Conservation (phyloP, 2,888 invertebrate genomes). For the Dorcus hopei region DNA sequence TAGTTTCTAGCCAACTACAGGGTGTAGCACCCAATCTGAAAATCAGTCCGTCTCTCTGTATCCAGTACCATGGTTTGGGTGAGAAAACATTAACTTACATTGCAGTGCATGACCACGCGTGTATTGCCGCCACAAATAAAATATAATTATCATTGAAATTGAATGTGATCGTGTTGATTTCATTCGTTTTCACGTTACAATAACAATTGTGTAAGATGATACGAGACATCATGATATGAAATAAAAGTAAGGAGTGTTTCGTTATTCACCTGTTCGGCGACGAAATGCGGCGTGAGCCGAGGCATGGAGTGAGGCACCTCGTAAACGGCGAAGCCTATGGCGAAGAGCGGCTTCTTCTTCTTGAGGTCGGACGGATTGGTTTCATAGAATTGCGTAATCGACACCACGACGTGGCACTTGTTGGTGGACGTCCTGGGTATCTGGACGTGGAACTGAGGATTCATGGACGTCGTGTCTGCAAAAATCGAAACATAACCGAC, state of each 20-base stretch:
- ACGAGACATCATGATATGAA: too few species aligned
- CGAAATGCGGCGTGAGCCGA: constrained; percentile 59
- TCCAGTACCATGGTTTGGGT: too few species aligned
- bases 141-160: too few species aligned
- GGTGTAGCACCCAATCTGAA: too few species aligned
- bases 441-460: constrained; percentile 69
- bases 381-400: constrained; percentile 66
- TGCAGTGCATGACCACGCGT: too few species aligned
- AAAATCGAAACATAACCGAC: constrained; percentile 2
- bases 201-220: background rate
- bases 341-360: constrained; percentile 55
- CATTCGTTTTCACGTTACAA: background rate
- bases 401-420: constrained; percentile 71
- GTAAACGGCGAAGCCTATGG: constrained; percentile 70
- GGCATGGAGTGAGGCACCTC: constrained; percentile 63
- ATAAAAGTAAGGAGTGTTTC: background rate
- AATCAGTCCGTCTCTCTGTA: too few species aligned
- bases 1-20: too few species aligned
- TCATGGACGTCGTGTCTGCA: constrained; percentile 64
- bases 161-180: background rate
- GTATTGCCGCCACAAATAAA: too few species aligned
- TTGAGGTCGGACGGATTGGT: constrained; percentile 47
- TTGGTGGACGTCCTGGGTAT: constrained; percentile 61
- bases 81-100: too few species aligned
- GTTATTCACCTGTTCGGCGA: constrained; percentile 54